These are phyloP conservation scores for Hafferia zeledoni DNA, from an alignment of 2,797 vertebrate genomes.

Conservation along the genomic window DNA sequence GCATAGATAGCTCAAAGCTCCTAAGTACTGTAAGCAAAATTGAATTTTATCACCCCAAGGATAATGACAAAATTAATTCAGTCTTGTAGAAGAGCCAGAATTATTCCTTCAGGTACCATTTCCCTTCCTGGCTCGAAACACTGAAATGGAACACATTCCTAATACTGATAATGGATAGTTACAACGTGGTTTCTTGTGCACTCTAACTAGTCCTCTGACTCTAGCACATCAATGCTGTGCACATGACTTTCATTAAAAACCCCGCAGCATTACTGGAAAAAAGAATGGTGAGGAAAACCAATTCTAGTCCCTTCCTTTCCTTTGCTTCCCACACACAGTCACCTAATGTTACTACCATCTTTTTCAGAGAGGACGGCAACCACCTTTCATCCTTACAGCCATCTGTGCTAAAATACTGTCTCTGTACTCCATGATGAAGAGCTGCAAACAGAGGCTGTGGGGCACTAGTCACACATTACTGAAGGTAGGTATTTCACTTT, in stretches of 20 bases:
- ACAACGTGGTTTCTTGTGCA: not conserved
- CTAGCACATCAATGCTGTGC: not conserved
- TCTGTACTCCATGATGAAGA: not conserved
- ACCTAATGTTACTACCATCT: not conserved
- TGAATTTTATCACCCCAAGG: not conserved
- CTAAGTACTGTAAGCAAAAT: not conserved
- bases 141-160: not conserved
- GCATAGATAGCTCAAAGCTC: not conserved
- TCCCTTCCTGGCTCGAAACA: not conserved
- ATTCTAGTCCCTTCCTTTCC: not conserved
- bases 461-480: fast-evolving
- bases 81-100: not conserved
- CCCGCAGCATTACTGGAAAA: fast-evolving
- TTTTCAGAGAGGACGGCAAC: not conserved
- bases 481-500: not conserved
- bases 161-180: not conserved
- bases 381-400: not conserved
- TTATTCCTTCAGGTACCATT: constrained; percentile 5
- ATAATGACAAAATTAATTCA: constrained; percentile 22
- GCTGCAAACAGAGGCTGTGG: not conserved
- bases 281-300: not conserved
- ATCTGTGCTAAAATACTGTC: not conserved
- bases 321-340: not conserved
- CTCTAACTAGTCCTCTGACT: not conserved
- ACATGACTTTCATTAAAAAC: not conserved